phyloP scores from a whole-genome alignment of 2,797 vertebrate species.

The Gila robusta region DNA sequence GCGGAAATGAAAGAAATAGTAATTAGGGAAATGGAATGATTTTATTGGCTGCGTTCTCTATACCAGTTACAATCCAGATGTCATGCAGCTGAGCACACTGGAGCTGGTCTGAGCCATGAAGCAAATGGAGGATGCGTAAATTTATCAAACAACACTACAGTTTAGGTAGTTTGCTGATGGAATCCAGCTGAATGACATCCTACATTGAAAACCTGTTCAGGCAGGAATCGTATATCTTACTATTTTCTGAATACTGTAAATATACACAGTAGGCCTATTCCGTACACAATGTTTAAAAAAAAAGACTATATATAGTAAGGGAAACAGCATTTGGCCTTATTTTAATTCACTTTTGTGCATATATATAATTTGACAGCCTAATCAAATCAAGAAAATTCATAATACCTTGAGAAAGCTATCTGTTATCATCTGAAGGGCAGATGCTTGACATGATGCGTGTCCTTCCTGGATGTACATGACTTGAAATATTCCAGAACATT shows the following conservation, averaged over 20 bases:
- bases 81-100: constrained; percentile 82
- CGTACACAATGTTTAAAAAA: not conserved
- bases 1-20: constrained; percentile 89
- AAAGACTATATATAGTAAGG: no score
- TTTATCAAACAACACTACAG: constrained; percentile 16
- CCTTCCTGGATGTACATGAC: not conserved
- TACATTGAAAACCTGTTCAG: not conserved
- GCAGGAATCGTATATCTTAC: not conserved
- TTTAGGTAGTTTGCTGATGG: constrained; percentile 18
- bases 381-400: not conserved
- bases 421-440: not conserved
- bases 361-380: not conserved
- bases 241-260: not conserved
- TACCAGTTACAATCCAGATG: constrained; percentile 87
- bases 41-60: constrained; percentile 86
- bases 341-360: not conserved
- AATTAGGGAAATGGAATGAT: constrained; percentile 88
- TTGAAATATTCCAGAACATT: not conserved
- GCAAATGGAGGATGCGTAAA: not conserved
- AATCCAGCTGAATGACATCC: constrained; percentile 1
- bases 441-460: not conserved
- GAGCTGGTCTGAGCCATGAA: constrained; percentile 61
- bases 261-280: not conserved
- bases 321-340: not conserved
- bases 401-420: not conserved